Conservation (phyloP, 2,888 invertebrate genomes). For the Drosophila diplacantha region DNA sequence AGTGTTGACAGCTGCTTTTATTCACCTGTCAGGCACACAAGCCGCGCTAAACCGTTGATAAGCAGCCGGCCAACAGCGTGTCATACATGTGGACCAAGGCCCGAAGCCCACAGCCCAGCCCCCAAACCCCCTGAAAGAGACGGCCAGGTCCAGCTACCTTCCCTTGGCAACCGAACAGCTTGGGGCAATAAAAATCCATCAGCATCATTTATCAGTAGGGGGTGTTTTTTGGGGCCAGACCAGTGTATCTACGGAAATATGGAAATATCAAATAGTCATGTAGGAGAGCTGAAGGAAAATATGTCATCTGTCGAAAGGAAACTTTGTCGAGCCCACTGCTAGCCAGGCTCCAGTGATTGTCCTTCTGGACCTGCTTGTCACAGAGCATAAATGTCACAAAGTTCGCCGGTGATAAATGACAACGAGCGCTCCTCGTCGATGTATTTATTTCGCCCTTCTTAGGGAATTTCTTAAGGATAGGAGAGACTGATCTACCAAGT, state of each 20-base stretch:
- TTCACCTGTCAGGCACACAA: slow-evolving; percentile 72
- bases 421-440: slow-evolving; percentile 44
- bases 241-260: slow-evolving; percentile 31
- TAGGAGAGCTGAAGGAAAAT: slow-evolving; percentile 43
- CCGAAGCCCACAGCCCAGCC: background rate
- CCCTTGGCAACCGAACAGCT: slow-evolving; percentile 22
- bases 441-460: slow-evolving; percentile 29
- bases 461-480: background rate
- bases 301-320: slow-evolving; percentile 45
- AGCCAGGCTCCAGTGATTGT: slow-evolving; percentile 21
- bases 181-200: slow-evolving; percentile 62
- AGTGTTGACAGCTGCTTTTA: slow-evolving; percentile 72
- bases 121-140: background rate
- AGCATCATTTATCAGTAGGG: slow-evolving; percentile 72
- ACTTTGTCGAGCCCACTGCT: slow-evolving; percentile 31
- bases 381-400: slow-evolving; percentile 67
- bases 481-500: background rate
- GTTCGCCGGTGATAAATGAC: slow-evolving; percentile 72
- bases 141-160: slow-evolving; percentile 11
- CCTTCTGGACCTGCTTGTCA: slow-evolving; percentile 42
- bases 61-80: slow-evolving; percentile 42
- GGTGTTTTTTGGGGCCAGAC: slow-evolving; percentile 16
- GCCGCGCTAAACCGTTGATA: slow-evolving; percentile 72
- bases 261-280: slow-evolving; percentile 59
- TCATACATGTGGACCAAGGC: slow-evolving; percentile 35